Evolutionary conservation across 2,888 invertebrate species (phyloP).

Genomic region (Eudemis profundana): DNA sequence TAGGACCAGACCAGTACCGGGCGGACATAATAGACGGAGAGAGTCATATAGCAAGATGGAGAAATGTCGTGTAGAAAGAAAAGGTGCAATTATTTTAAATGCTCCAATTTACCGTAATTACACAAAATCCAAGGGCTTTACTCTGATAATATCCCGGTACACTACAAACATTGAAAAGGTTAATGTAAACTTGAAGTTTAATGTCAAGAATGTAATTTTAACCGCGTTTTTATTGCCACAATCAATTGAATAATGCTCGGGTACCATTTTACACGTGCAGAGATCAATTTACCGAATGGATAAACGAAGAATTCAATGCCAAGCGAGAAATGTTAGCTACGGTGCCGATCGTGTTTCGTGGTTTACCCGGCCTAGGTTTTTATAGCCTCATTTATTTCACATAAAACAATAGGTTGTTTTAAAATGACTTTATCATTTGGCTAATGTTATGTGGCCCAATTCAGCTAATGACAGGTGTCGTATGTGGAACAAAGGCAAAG

Average conservation of each 20-base stretch:
- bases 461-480: slow-evolving; percentile 41
- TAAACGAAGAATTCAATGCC: slow-evolving; percentile 11
- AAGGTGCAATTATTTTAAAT: slow-evolving; percentile 47
- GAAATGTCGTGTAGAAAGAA: slow-evolving; percentile 30
- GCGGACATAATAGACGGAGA: slow-evolving; percentile 15
- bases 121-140: slow-evolving; percentile 44
- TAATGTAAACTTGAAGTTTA: slow-evolving; percentile 51
- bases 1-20: slow-evolving; percentile 5
- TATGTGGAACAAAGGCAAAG: slow-evolving; percentile 58
- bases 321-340: neutral
- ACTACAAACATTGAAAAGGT: slow-evolving; percentile 26
- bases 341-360: neutral
- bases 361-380: slow-evolving; percentile 9
- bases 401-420: slow-evolving; percentile 1
- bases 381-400: neutral
- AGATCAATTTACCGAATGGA: neutral
- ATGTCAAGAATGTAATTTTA: slow-evolving; percentile 53
- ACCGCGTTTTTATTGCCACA: slow-evolving; percentile 39
- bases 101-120: slow-evolving; percentile 51
- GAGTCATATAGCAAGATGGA: slow-evolving; percentile 19
- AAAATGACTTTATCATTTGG: neutral
- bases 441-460: slow-evolving; percentile 23
- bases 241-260: slow-evolving; percentile 9
- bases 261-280: neutral
- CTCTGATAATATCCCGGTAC: slow-evolving; percentile 50